These are phyloP conservation scores for Ochotona curzoniae DNA, from an alignment of 2,113 vertebrate genomes.

Conservation along the genomic window DNA sequence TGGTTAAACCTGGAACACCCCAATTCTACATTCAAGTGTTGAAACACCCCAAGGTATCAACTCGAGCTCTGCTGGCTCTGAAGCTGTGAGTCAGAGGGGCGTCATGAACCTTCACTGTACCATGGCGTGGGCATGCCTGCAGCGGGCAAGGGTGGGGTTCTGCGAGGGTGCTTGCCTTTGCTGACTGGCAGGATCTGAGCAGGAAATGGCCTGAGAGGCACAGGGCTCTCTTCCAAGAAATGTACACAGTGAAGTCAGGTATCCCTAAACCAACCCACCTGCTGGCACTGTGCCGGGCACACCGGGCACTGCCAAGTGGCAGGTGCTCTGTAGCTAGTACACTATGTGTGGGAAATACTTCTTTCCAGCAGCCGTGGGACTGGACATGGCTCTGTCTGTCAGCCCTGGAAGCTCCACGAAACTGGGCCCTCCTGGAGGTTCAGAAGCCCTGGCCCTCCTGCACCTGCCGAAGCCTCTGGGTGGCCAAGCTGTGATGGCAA, in stretches of 20 bases:
- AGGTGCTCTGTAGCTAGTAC: no score
- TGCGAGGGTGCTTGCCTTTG: neutral
- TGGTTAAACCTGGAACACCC: slow-evolving; percentile 12
- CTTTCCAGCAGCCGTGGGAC: neutral
- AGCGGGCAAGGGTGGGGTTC: neutral
- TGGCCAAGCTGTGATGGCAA: neutral
- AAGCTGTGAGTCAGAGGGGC: slow-evolving; percentile 21
- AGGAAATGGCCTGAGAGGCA: neutral
- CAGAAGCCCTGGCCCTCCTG: neutral
- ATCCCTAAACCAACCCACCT: neutral
- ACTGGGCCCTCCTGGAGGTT: neutral
- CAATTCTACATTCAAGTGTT: neutral
- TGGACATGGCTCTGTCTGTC: fast-evolving
- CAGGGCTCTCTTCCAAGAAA: neutral
- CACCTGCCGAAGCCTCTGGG: fast-evolving
- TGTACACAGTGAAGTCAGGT: neutral
- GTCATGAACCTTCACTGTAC: neutral
- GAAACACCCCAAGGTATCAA: slow-evolving; percentile 32
- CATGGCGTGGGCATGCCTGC: no score
- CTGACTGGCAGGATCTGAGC: neutral
- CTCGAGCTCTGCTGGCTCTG: slow-evolving; percentile 21
- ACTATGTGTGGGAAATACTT: neutral
- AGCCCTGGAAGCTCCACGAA: neutral
- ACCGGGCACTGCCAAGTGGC: neutral
- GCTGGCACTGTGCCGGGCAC: neutral